A percentile compares a stretch with the other conserved stretches of the same genome.
These are phyloP conservation scores for Pyrrhura leucotis DNA, from an alignment of 2,797 vertebrate species.

Conservation along the genomic window DNA sequence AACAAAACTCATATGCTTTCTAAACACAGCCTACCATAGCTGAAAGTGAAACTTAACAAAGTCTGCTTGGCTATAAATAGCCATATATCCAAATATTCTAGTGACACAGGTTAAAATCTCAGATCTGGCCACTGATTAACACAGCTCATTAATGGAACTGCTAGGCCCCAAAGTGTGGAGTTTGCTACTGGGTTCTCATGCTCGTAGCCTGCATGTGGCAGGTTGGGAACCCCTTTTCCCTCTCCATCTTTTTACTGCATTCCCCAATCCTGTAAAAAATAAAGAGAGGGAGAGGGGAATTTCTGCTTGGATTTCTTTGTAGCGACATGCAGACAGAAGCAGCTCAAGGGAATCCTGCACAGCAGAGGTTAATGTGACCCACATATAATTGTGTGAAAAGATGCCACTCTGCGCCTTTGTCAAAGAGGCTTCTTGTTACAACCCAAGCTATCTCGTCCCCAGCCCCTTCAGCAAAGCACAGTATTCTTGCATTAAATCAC, in stretches of 20 bases:
- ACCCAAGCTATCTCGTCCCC: constrained; percentile 44
- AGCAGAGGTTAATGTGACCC: constrained; percentile 79
- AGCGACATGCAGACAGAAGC: not conserved
- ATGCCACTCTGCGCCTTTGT: constrained; percentile 73
- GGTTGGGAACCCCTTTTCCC: not conserved
- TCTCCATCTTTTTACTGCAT: not conserved
- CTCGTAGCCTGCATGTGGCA: not conserved
- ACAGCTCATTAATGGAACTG: not conserved
- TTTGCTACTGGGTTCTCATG: not conserved
- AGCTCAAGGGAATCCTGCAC: constrained; percentile 56
- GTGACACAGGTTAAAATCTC: not conserved
- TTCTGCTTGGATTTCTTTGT: not conserved
- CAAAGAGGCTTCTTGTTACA: constrained; percentile 71
- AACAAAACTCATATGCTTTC: not conserved
- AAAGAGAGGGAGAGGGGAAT: not conserved
- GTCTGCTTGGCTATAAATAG: not conserved
- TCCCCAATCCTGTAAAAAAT: not conserved
- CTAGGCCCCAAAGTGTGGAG: not conserved
- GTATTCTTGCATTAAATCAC: constrained; percentile 76
- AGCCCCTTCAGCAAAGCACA: constrained; percentile 74
- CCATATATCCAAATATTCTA: not conserved
- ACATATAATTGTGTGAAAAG: constrained; percentile 78
- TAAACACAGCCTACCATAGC: not conserved
- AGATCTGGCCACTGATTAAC: not conserved
- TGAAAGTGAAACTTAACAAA: not conserved